phyloP scores from a whole-genome alignment of 2,113 vertebrate genomes.

The Mobula birostris region DNA sequence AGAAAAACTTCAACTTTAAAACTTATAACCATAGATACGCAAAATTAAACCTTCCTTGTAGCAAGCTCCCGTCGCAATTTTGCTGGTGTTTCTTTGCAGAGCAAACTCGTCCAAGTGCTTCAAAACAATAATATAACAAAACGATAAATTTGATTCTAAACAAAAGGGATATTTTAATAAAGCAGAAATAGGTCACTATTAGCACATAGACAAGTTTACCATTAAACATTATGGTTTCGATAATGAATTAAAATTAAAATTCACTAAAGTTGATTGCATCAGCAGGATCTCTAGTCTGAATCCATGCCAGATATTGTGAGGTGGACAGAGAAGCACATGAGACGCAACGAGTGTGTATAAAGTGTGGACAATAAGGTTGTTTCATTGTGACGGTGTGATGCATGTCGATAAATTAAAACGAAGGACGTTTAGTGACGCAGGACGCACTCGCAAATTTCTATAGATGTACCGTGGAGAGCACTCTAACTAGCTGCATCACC shows the following conservation, averaged over 20 bases:
- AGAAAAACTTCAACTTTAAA: background rate
- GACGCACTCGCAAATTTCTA: background rate
- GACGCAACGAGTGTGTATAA: background rate
- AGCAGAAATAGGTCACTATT: background rate
- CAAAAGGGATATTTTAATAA: background rate
- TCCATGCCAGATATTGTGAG: background rate
- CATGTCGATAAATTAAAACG: background rate
- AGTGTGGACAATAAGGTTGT: background rate
- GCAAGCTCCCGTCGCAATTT: background rate
- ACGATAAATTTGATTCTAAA: background rate
- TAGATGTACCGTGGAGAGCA: no score
- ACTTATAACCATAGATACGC: background rate
- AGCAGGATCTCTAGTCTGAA: background rate
- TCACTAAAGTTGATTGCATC: background rate
- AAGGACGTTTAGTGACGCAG: no score
- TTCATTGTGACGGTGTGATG: background rate
- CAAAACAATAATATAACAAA: background rate
- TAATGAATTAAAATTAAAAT: background rate
- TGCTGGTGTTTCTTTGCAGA: background rate
- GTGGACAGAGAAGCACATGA: background rate
- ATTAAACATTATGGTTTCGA: background rate
- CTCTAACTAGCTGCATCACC: no score
- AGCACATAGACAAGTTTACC: background rate
- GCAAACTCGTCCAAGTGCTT: background rate
- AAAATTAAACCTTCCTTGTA: background rate